Conservation (phyloP, 2,797 vertebrate species). For the Morelia viridis region DNA sequence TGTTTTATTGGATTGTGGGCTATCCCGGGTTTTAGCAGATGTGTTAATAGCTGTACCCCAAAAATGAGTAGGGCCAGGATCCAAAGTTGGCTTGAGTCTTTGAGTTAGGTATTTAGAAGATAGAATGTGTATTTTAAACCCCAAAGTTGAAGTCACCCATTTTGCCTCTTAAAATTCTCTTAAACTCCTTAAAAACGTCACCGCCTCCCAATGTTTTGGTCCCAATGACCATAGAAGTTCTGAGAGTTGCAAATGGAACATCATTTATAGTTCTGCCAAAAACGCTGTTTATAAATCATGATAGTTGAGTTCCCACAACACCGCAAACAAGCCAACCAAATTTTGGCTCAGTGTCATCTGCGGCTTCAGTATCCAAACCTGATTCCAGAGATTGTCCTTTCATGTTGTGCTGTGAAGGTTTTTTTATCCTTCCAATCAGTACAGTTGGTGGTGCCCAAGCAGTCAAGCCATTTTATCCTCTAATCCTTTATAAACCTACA, state of each 20-base stretch:
- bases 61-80: no score
- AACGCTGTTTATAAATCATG: neutral
- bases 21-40: no score
- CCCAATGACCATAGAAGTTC: neutral
- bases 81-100: no score
- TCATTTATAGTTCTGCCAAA: neutral
- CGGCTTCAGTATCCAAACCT: neutral
- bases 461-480: neutral
- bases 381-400: neutral
- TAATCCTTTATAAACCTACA: neutral
- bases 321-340: neutral
- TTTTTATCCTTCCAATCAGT: neutral
- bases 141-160: no score
- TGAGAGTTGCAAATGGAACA: neutral
- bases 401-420: neutral
- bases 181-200: conserved; percentile 30
- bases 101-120: no score
- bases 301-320: neutral
- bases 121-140: no score
- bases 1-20: no score
- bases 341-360: neutral
- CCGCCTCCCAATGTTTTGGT: neutral
- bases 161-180: neutral
- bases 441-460: neutral
- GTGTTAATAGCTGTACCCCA: no score